Base-by-base conservation (phyloP, 2,888 invertebrate genomes). In the Rotaria macrura region DNA sequence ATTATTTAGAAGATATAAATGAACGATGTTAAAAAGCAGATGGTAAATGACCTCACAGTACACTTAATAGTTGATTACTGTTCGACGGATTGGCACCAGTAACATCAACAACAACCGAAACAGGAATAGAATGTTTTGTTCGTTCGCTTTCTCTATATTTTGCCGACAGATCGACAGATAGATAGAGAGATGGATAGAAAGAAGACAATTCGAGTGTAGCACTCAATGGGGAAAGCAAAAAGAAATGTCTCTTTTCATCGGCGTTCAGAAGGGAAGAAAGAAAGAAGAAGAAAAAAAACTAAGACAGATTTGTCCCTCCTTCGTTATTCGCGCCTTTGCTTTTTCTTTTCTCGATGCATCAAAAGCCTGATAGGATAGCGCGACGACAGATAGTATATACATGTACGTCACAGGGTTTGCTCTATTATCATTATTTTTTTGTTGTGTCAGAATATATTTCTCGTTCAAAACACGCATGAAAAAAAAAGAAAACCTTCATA, bases 401-500 rank as follows among this genome's bases (percentile, higher is more conserved):
- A 65, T 17, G 65, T 65, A 29, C 65, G 34, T 38, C 65, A 20
- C 20, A 6, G 34, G 38, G 29, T 65, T 29, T 65, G 34, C 34
- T 65, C 65, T 34, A 65, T 65, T 65, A 65, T 65, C 34, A 65
- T 65, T 65, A 65, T 65, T 65, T 29, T 65, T 65, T 65, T 65
- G 65, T 65, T 65, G 34, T 65, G 65, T 38, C 34, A 20, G 17
- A 65, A 34, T 34, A 20, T 65, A 65, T 65, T 65, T 65, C 65
- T 65, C 34, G 65, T 65, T 65, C 65, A 65, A 65, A 65, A 65
- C 65, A 65, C 34, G 65, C 65, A 65, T 65, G 29, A 65, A 38
- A 29, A 65, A n/a, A 14, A 14, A 57, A 29, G 25, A 57, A 65
- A 34, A 5, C 17, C 7, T 34, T 20, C 34, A 65, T 65, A 34